Evolutionary conservation across 2,797 vertebrate species (phyloP).

Genomic region (Hippoglossus hippoglossus): DNA sequence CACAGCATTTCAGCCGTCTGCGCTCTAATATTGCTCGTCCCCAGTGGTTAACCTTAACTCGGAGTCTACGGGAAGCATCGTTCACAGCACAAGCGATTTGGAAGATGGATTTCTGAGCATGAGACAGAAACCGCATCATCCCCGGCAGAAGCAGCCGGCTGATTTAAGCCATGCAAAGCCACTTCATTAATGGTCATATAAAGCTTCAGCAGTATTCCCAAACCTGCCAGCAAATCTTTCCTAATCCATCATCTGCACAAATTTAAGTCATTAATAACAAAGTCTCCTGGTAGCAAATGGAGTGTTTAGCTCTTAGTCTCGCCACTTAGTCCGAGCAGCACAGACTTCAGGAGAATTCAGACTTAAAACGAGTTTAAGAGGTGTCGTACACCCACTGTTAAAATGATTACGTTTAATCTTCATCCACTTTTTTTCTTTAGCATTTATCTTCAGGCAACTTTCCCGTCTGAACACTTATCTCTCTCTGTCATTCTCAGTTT

Average conservation of each 20-base stretch:
- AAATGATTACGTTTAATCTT: neutral
- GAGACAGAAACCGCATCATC: conserved; percentile 32
- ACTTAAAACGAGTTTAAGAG: too few relatives aligned
- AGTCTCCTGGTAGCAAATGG: neutral
- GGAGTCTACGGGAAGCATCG: conserved; percentile 14
- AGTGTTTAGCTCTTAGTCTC: neutral
- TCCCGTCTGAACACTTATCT: neutral
- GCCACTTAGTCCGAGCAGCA: neutral
- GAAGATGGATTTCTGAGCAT: conserved; percentile 15
- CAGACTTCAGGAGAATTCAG: neutral
- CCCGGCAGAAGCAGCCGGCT: conserved; percentile 12
- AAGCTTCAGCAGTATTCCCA: neutral
- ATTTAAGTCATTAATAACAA: conserved; percentile 5
- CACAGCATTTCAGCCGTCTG: too few relatives aligned
- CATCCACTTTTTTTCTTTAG: neutral
- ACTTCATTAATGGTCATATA: conserved; percentile 16
- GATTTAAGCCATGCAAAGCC: conserved; percentile 14
- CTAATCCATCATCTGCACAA: conserved; percentile 2
- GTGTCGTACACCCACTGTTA: neutral
- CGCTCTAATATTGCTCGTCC: neutral
- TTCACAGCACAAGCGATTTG: conserved; percentile 19
- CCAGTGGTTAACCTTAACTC: conserved; percentile 29
- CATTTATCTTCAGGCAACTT: neutral
- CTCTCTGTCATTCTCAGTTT: neutral
- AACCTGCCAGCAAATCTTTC: neutral